Base-by-base conservation (phyloP, 2,113 vertebrate species). In the Xyrauchen texanus region DNA sequence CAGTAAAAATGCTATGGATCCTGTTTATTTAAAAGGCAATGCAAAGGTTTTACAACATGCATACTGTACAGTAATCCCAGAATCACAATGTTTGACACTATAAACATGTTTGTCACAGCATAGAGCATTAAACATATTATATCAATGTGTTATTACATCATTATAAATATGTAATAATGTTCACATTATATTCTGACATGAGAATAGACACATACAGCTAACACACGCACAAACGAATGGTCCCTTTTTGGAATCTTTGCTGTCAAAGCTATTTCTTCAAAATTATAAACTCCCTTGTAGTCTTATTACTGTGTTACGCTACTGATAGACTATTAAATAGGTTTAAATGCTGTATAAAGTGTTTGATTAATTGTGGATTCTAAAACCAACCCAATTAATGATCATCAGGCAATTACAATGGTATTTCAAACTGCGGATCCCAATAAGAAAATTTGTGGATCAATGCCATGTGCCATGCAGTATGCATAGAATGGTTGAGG, bases 391-490 rank as follows among this genome's bases (percentile, higher is more conserved):
- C 21, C 21, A 34, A 34, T 1, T 1, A 34, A 34, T 34, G 21
- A 34, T 34, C 21, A 34, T 34, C 21, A 34, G 21, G 21, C 21
- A 46, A 45, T n/a, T 44, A 6, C 61, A 53, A 0, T 49, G 47
- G 47, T 49, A 6, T 6, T 65, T 77, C 58, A 70, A 58, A 10
- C 5, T n/a, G 42, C n/a, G n/a, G 44, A 53, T 46, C 47, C 45
- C 75, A 34, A 58, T 78, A 55, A 49, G 71, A 9, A 68, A 49
- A 71, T 62, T 42, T 62, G 57, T 70, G 47, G 57, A 61, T 62
- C 66, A 34, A 34, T 34, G 21, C 21, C 21, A 34, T 34, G 21
- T 34, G 21, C 1, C 21, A 34, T 34, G 21, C 21, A 34, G 21
- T 34, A 57, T 68, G 45, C 46, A 21, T 6, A 53, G 66, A n/a